Base-by-base conservation (phyloP, 2,888 invertebrate species). In the Criorhina ranunculi region DNA sequence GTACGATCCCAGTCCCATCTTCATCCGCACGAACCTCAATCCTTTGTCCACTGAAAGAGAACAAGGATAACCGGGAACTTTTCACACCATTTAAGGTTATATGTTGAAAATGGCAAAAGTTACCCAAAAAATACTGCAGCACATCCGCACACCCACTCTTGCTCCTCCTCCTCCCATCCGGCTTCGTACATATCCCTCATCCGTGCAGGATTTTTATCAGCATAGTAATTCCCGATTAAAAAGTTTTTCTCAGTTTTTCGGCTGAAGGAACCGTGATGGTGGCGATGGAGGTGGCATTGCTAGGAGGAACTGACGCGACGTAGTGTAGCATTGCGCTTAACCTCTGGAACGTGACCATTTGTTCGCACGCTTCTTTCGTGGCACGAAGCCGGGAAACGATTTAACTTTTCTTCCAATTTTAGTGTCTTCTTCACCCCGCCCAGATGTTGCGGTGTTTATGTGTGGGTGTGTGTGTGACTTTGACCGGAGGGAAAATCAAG, bases 321-420 rank as follows among this genome's bases (percentile, higher is more conserved):
- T 51, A 69, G 78, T 51, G 79, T 83, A 83, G 83, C 79, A 79
- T 79, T 83, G 88, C 89, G 88, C 88, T 90, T 89, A 90, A 90
- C 89, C 89, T 89, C 89, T 86, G 87, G 86, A 90, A 90, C 90
- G 90, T 90, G 90, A 90, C 90, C 89, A 90, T 90, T 90, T 90
- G 73, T 83, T 83, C 78, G 83, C 78, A 83, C 78, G 78, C 78
- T 83, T 83, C 72, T 66, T 83, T 73, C 51, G 78, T 78, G 83
- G 73, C 83, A 83, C 83, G 78, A 83, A 78, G 83, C 73, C 78
- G 78, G 78, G 78, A 78, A 83, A 83, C 83, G 83, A 83, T 83
- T 83, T 83, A 83, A 83, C 83, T 83, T 83, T 83, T 78, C 83
- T 78, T 78, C 78, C 83, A 78, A 83, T 83, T 83, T 83, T 73